Evolutionary conservation across 1,140 invertebrate genomes (phyloP), one percentile per base, ranked within the genome.

Genomic region (Cydia fagiglandana): DNA sequence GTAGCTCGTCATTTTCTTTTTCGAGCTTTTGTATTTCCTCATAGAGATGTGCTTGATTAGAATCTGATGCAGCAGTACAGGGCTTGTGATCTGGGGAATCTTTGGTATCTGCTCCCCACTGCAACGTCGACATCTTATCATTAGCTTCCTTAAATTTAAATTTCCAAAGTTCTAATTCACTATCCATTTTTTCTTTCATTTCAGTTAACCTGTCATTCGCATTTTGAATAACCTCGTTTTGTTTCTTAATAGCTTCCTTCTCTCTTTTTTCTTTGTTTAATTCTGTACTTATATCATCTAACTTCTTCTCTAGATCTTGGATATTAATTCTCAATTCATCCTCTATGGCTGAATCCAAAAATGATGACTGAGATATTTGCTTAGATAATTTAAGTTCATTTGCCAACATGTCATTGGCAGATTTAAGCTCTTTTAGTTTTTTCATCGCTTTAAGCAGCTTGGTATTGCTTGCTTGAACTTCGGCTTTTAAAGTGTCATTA

Each of bases 201-300:
- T 97, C 96, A 3, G 95, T 87, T 80, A 97, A 94, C 70, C 95
- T 94, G 50, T 97, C 96, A 85, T 97, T 97, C n/a, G 96, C 96
- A 20, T 95, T 93, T 3, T 95, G 95, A 10, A 98, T 87, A 6
- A 96, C 94, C 78, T 97, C 96, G 73, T 97, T 94, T 86, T 94
- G 94, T 82, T 97, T 96, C 17, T 93, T 78, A 6, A 97, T 83
- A 79, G 93, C 92, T 76, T 95, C 95, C 82, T 95, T 96, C 77
- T 97, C 96, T 0, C 84, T 79, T 74, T 94, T 93, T 38, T 95
- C 93, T 86, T 94, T 95, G 34, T 94, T 94, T 10, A 94, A 81
- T 64, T 95, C 94, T 56, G 91, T 88, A 70, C 85, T 91, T 2
- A 94, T 82, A 80, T 96, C 95, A 41, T 91, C 92, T 50, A 96